phyloP scores from a whole-genome alignment of 1,140 invertebrate species.

The Acyrthosiphon pisum region DNA sequence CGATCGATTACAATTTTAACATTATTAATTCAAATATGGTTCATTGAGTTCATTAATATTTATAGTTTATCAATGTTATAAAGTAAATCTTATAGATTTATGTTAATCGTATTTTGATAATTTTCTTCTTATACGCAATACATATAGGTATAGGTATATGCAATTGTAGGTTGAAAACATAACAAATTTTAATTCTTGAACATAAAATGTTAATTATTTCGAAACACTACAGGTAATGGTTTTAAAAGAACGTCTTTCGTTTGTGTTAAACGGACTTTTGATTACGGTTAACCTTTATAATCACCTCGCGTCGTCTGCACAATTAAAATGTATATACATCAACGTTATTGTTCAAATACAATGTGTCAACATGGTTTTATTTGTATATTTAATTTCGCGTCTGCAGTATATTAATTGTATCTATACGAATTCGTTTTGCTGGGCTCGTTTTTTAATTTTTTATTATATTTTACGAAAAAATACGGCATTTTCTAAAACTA shows the following conservation, averaged over 20 bases:
- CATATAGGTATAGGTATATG: not conserved
- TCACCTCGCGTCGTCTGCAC: not conserved
- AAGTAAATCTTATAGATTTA: not conserved
- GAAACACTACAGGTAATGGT: not conserved
- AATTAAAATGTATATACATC: not conserved
- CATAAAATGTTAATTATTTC: not conserved
- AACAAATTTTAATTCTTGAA: not conserved
- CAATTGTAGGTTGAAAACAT: not conserved
- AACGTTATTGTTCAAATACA: not conserved
- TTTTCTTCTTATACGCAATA: not conserved
- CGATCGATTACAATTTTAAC: no score
- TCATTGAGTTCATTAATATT: no score
- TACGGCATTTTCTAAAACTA: not conserved
- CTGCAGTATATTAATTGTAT: not conserved
- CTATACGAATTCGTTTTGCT: not conserved
- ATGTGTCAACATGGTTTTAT: not conserved
- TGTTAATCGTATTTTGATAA: not conserved
- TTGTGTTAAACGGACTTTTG: not conserved
- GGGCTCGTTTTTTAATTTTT: not conserved
- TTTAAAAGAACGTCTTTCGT: not conserved
- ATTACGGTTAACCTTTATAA: slow-evolving; percentile 27
- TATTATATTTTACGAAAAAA: not conserved
- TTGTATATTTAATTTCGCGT: not conserved
- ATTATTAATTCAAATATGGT: no score
- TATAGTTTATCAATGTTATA: no score